A percentile compares a stretch with the other conserved stretches of the same genome.
phyloP scores from a whole-genome alignment of 2,888 invertebrate species.

The Chrysotoxum bicinctum region DNA sequence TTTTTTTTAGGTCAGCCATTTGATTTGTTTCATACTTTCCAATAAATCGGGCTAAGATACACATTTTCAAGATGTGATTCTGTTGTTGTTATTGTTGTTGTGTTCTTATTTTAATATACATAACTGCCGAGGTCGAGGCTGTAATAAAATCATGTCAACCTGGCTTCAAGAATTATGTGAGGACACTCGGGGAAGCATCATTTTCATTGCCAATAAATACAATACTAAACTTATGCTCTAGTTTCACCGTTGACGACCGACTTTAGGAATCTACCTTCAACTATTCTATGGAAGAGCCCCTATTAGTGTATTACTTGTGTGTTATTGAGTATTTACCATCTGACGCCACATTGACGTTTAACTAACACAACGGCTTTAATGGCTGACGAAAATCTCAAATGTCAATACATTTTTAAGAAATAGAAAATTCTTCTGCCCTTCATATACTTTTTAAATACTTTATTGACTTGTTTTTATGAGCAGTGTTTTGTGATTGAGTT shows the following conservation, averaged over 20 bases:
- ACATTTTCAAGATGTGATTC: not conserved
- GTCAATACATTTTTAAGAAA: not conserved
- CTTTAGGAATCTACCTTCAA: not conserved
- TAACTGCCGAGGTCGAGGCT: not conserved
- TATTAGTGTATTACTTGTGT: not conserved
- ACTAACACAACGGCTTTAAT: not conserved
- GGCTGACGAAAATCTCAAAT: not conserved
- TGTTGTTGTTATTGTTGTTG: not conserved
- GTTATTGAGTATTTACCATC: not conserved
- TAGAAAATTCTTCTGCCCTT: not conserved
- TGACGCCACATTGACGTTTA: not conserved
- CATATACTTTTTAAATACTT: no score
- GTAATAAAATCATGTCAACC: constrained; percentile 45
- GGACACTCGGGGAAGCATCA: constrained; percentile 10
- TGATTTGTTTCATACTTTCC: constrained; percentile 9
- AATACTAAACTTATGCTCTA: not conserved
- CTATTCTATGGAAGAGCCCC: not conserved
- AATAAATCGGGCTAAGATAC: constrained; percentile 9
- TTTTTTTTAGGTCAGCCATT: not conserved
- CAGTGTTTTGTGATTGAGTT: not conserved
- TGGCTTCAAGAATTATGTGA: constrained; percentile 14
- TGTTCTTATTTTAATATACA: constrained; percentile 7
- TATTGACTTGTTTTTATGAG: not conserved
- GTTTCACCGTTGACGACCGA: not conserved
- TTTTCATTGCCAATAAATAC: constrained; percentile 45